Evolutionary conservation across 2,113 vertebrate species (phyloP).

Genomic region (Morone chrysops): DNA sequence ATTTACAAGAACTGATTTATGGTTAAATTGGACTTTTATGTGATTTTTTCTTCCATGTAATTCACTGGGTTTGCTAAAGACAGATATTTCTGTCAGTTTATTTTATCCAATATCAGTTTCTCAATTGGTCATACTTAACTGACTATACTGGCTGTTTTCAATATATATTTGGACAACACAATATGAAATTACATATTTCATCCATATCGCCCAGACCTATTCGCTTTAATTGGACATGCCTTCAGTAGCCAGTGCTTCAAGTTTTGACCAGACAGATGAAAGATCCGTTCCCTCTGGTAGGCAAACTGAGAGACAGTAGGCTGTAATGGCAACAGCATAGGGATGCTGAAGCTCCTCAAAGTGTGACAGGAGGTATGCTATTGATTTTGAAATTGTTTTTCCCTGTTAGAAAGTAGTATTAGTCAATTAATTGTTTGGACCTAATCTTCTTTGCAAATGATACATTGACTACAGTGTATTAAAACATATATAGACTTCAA

Average conservation of each 20-base stretch:
- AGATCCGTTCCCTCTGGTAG: conserved; percentile 57
- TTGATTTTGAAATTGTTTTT: conserved; percentile 75
- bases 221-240: conserved; percentile 52
- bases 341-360: conserved; percentile 73
- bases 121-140: neutral
- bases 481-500: no score
- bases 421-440: neutral
- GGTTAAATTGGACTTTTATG: no score
- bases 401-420: conserved; percentile 66
- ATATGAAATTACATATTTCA: neutral
- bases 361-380: conserved; percentile 73
- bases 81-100: neutral
- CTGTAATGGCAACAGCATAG: conserved; percentile 84
- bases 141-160: neutral
- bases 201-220: neutral
- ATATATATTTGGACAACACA: neutral
- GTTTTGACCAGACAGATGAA: conserved; percentile 70
- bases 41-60: no score
- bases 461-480: no score
- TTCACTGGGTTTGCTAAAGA: no score
- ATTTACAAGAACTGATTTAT: no score
- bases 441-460: no score
- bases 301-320: conserved; percentile 84
- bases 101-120: neutral
- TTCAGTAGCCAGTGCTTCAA: conserved; percentile 60